Percentiles rank a stretch among this genome's conserved stretches.
Conservation (phyloP, 2,797 vertebrate species). For the Anableps anableps region DNA sequence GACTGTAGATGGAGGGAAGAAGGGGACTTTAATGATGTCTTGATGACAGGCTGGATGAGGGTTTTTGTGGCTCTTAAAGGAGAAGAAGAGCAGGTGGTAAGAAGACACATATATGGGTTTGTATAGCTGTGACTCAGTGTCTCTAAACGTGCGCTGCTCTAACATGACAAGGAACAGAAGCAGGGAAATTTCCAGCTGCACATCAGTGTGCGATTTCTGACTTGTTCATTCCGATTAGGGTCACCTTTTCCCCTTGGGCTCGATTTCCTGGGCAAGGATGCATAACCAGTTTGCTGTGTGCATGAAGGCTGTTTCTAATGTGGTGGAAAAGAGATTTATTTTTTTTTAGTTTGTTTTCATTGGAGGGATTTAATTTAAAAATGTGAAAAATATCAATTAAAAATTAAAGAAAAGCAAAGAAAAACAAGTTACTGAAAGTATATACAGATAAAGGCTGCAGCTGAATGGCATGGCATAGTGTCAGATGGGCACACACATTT, state of each 20-base stretch:
- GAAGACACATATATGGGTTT: slow-evolving; percentile 37
- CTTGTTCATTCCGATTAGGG: slow-evolving; percentile 33
- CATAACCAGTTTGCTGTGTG: slow-evolving; percentile 26
- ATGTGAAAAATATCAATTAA: neutral
- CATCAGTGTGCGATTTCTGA: slow-evolving; percentile 48
- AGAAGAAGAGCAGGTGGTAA: slow-evolving; percentile 52
- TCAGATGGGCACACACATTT: neutral
- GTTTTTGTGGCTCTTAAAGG: slow-evolving; percentile 41
- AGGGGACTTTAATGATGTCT: slow-evolving; percentile 67
- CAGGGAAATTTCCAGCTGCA: slow-evolving; percentile 56
- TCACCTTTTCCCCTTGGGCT: slow-evolving; percentile 43
- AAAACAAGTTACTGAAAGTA: neutral
- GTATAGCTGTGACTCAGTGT: slow-evolving; percentile 24
- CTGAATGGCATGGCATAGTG: neutral
- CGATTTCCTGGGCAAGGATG: slow-evolving; percentile 28
- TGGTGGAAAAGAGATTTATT: slow-evolving; percentile 9
- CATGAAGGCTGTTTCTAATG: slow-evolving; percentile 8
- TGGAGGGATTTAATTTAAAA: neutral
- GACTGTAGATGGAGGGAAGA: slow-evolving; percentile 35
- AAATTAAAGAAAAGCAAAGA: neutral
- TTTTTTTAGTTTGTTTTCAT: neutral
- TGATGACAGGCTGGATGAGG: slow-evolving; percentile 75
- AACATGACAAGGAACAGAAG: slow-evolving; percentile 46
- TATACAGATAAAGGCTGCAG: neutral
- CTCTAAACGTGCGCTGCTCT: slow-evolving; percentile 42